A percentile compares a stretch with the other conserved stretches of the same genome.
phyloP scores from a whole-genome alignment of 2,888 invertebrate genomes.

The Epinotia nisella region DNA sequence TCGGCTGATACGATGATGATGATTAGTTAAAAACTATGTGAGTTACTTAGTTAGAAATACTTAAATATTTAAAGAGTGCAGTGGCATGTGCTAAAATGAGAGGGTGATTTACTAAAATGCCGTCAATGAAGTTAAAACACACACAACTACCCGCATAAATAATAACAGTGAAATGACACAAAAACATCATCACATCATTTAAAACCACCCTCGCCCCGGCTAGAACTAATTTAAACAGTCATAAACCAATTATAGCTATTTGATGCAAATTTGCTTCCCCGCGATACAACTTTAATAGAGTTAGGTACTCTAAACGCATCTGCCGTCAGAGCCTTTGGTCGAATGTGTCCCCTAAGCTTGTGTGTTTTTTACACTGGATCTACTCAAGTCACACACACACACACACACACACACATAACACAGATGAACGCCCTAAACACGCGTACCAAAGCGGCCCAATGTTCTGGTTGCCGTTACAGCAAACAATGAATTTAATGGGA shows the following conservation, averaged over 20 bases:
- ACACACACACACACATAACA: too few relatives aligned
- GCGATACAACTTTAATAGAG: slow-evolving; percentile 63
- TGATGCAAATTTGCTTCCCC: slow-evolving; percentile 74
- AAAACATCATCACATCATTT: slow-evolving; percentile 33
- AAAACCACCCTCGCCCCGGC: slow-evolving; percentile 25
- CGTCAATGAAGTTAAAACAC: not conserved
- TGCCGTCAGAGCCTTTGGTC: slow-evolving; percentile 51
- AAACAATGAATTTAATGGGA: slow-evolving; percentile 77
- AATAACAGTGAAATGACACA: slow-evolving; percentile 1
- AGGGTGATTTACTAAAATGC: not conserved
- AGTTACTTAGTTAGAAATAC: too few relatives aligned
- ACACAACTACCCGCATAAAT: not conserved
- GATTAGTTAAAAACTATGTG: too few relatives aligned
- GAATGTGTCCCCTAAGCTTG: not conserved
- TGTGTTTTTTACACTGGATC: not conserved
- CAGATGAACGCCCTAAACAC: not conserved
- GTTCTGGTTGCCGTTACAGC: slow-evolving; percentile 64
- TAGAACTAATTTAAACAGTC: slow-evolving; percentile 53
- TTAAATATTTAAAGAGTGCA: too few relatives aligned
- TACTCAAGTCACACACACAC: not conserved
- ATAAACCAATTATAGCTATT: slow-evolving; percentile 76
- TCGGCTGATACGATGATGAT: too few relatives aligned
- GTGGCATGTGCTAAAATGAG: too few relatives aligned
- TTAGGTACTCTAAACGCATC: slow-evolving; percentile 59
- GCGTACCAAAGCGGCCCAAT: slow-evolving; percentile 53